Base-by-base conservation (phyloP, 2,888 invertebrate species). In the Portevinia maculata region DNA sequence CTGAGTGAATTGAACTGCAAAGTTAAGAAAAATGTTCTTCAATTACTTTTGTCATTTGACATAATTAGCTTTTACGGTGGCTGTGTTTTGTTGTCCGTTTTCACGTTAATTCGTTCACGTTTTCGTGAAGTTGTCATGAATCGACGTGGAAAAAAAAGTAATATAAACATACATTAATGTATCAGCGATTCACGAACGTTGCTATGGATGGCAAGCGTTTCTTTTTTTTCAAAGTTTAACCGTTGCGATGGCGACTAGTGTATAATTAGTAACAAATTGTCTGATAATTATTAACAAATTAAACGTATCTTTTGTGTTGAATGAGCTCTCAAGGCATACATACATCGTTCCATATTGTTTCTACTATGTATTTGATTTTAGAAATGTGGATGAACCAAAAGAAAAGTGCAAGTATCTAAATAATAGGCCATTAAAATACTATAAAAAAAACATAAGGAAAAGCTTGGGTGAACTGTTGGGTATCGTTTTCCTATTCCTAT, bases 21-120 rank as follows among this genome's bases (percentile, higher is more conserved):
- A 62, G 28, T 55, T 50, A 21, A 46, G 44, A 60, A 71, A 59
- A 53, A 39, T 32, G 13, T 30, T 46, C 64, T 64, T 76, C 81
- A 79, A 79, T 75, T 79, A 64, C 75, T 69, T 67, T 70, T 81
- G 59, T 64, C 64, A 65, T 52, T 81, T 70, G 81, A 76, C 64
- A 76, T 76, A 81, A 76, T 81, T 81, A 76, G 57, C 64, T 76
- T 64, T 81, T 76, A 76, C 70, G 70, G 64, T 76, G 67, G 62
- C 19, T 46, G 37, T 70, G 24, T 57, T 60, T 62, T 55, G 48
- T 11, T 75, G 57, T 69, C 57, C 21, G 28, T 57, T 64, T 74
- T 37, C 34, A 37, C 30, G 60, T 48, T 55, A 55, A 37, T 62
- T 37, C 28, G 9, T 37, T 44, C 53, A 70, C 62, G 44, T 44